Conservation (phyloP, 2,888 invertebrate genomes). For the Chalcis sispes region DNA sequence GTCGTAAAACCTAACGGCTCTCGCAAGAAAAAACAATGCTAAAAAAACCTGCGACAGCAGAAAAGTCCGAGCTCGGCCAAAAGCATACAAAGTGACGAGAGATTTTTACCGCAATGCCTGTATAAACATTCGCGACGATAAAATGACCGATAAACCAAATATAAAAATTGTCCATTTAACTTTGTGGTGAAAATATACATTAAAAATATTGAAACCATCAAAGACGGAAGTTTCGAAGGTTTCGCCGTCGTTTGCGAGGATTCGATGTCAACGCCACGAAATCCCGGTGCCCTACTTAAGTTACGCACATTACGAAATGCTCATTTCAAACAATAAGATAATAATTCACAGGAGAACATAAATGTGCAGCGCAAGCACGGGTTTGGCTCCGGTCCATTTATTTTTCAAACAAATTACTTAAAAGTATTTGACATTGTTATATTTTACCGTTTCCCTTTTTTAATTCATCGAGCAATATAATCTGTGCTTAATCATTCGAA, state of each 20-base stretch:
- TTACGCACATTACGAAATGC: slow-evolving; percentile 48
- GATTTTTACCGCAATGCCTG: not conserved
- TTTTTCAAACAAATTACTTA: slow-evolving; percentile 47
- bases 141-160: no score
- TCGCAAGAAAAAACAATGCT: slow-evolving; percentile 50
- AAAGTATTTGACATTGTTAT: slow-evolving; percentile 36
- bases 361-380: slow-evolving; percentile 1
- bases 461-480: not conserved
- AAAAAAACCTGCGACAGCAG: slow-evolving; percentile 39
- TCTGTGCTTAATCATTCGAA: slow-evolving; percentile 1
- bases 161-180: no score
- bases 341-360: slow-evolving; percentile 44
- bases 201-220: no score
- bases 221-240: slow-evolving; percentile 40
- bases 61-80: no score
- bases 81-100: slow-evolving; percentile 16
- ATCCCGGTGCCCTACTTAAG: slow-evolving; percentile 33
- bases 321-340: slow-evolving; percentile 48
- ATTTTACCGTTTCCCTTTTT: slow-evolving; percentile 15
- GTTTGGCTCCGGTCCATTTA: slow-evolving; percentile 30
- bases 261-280: not conserved
- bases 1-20: slow-evolving; percentile 50
- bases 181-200: no score
- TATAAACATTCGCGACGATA: not conserved
- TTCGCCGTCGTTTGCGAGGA: slow-evolving; percentile 33